phyloP scores from a whole-genome alignment of 2,797 vertebrate species.

The Salmo trutta region DNA sequence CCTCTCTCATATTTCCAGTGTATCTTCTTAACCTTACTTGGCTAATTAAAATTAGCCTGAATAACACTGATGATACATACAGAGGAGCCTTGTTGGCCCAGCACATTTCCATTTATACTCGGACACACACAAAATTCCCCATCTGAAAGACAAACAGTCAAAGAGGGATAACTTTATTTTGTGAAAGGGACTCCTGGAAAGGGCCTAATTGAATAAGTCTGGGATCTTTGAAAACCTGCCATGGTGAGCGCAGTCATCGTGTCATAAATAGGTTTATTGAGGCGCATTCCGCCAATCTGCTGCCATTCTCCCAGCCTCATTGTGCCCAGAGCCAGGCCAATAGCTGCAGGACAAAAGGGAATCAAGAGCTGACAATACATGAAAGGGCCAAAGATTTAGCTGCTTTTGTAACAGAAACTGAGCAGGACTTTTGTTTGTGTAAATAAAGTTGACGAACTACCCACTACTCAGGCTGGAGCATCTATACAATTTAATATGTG shows the following conservation, averaged over 20 bases:
- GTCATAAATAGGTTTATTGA: conserved; percentile 99
- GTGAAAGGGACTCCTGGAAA: conserved; percentile 98
- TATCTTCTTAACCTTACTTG: conserved; percentile 76
- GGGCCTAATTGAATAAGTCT: conserved; percentile 98
- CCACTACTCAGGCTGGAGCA: conserved; percentile 83
- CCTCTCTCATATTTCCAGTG: conserved; percentile 55
- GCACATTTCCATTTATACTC: conserved; percentile 61
- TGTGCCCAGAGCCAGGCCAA: conserved; percentile 90
- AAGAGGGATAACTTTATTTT: conserved; percentile 92
- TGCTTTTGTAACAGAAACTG: conserved; percentile 96
- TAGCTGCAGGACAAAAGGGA: conserved; percentile 93
- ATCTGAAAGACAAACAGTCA: conserved; percentile 98
- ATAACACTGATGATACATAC: conserved; percentile 75
- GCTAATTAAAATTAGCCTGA: conserved; percentile 92
- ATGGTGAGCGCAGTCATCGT: conserved; percentile 99
- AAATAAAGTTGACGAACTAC: conserved; percentile 92
- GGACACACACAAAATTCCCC: conserved; percentile 74
- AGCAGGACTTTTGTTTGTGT: conserved; percentile 96
- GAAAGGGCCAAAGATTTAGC: conserved; percentile 96
- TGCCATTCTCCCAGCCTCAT: conserved; percentile 93
- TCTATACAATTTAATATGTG: conserved; percentile 87
- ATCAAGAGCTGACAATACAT: conserved; percentile 95
- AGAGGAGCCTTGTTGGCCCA: neutral
- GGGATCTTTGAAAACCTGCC: conserved; percentile 94
- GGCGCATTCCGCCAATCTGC: conserved; percentile 98